A percentile compares a stretch with the other conserved stretches of the same genome.
phyloP scores from a whole-genome alignment of 2,888 invertebrate species.

The Ecdyonurus torrentis region DNA sequence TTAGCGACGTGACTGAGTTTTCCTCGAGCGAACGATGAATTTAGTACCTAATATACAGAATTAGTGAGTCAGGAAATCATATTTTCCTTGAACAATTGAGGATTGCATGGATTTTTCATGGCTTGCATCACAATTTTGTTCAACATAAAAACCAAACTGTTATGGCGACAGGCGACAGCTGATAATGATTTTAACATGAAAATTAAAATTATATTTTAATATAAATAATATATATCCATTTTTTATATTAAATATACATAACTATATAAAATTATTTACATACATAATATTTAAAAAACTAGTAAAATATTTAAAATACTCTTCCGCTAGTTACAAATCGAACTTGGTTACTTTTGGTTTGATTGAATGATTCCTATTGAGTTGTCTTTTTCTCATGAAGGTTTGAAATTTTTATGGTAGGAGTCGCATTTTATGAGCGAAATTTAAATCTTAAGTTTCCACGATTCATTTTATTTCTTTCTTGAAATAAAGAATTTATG shows the following conservation, averaged over 20 bases:
- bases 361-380: too few relatives aligned
- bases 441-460: too few relatives aligned
- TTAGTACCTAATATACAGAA: neutral
- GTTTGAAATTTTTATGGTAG: too few relatives aligned
- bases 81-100: neutral
- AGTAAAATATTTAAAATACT: too few relatives aligned
- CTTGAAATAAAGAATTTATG: too few relatives aligned
- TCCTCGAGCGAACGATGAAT: neutral
- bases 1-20: neutral
- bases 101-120: constrained; percentile 1
- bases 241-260: neutral
- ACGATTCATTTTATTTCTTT: too few relatives aligned
- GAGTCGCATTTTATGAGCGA: too few relatives aligned
- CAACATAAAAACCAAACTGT: neutral
- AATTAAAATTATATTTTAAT: neutral
- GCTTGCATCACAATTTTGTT: neutral
- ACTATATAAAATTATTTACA: neutral
- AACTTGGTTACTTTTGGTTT: too few relatives aligned
- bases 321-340: too few relatives aligned
- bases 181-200: neutral
- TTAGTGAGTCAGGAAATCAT: neutral
- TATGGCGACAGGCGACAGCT: neutral
- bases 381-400: too few relatives aligned
- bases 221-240: neutral
- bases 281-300: neutral